These are phyloP conservation scores for Polymixis flavicincta DNA, from an alignment of 2,888 invertebrate genomes.

Conservation along the genomic window DNA sequence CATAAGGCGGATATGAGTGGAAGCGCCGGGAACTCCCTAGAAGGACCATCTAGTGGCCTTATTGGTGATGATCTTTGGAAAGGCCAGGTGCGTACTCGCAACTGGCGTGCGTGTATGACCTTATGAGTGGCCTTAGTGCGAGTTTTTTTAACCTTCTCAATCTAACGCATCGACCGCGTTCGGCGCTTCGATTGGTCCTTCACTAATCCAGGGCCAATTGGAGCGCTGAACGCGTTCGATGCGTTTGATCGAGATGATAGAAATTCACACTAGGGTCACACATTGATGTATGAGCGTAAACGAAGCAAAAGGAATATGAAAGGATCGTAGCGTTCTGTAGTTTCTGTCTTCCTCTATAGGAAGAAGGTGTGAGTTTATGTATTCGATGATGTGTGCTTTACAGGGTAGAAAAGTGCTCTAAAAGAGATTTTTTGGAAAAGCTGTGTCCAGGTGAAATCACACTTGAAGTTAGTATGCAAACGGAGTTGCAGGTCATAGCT, in stretches of 20 bases:
- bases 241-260: too few species aligned
- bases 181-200: too few species aligned
- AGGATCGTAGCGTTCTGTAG: background rate
- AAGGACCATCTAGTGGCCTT: background rate
- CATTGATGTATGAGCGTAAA: background rate
- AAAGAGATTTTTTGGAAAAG: background rate
- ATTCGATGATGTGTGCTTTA: background rate
- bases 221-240: too few species aligned
- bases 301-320: background rate
- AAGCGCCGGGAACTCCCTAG: background rate
- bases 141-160: too few species aligned
- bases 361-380: background rate
- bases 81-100: background rate
- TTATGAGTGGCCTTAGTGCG: background rate
- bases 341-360: background rate
- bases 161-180: too few species aligned
- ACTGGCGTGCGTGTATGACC: background rate
- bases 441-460: too few species aligned
- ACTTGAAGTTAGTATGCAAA: background rate
- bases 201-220: too few species aligned
- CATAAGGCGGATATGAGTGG: background rate
- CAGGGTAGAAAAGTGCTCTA: too few species aligned
- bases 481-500: background rate
- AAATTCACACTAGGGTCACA: too few species aligned
- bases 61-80: background rate